Evolutionary conservation across 2,888 invertebrate species (phyloP).

Genomic region (Sminthurinus aureus): DNA sequence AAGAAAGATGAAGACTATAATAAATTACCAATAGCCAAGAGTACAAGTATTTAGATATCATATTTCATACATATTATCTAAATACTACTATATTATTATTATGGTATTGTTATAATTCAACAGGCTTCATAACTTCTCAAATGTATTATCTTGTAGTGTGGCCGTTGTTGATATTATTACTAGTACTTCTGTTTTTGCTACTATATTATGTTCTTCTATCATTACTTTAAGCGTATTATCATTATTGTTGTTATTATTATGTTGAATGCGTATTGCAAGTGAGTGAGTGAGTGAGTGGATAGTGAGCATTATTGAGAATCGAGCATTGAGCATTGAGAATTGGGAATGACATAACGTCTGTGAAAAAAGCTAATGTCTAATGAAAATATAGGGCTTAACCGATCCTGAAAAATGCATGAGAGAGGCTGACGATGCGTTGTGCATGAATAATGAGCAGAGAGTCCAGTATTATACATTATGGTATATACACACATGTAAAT

Average conservation of each 20-base stretch:
- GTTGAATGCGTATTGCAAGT: background rate
- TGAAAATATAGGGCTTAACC: constrained; percentile 28
- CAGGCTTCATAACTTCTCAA: background rate
- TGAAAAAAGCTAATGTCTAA: constrained; percentile 15
- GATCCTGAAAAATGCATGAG: constrained; percentile 31
- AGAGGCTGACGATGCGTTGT: constrained; percentile 30
- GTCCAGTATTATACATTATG: too few relatives aligned
- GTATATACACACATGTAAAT: background rate
- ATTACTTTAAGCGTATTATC: too few relatives aligned
- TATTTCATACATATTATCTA: too few relatives aligned
- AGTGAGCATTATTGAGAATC: background rate
- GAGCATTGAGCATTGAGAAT: background rate
- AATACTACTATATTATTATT: background rate
- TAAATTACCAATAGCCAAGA: too few relatives aligned
- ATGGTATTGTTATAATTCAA: background rate
- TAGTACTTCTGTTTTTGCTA: too few relatives aligned
- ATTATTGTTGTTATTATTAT: background rate
- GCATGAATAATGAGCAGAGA: constrained; percentile 33
- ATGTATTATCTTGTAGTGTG: too few relatives aligned
- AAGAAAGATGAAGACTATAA: too few relatives aligned
- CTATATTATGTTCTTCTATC: too few relatives aligned
- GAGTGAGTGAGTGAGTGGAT: background rate
- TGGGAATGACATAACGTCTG: constrained; percentile 27
- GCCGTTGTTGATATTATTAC: too few relatives aligned
- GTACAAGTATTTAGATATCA: too few relatives aligned